Conservation (phyloP, 2,113 vertebrate genomes). For the Rhynchopsitta pachyrhyncha region DNA sequence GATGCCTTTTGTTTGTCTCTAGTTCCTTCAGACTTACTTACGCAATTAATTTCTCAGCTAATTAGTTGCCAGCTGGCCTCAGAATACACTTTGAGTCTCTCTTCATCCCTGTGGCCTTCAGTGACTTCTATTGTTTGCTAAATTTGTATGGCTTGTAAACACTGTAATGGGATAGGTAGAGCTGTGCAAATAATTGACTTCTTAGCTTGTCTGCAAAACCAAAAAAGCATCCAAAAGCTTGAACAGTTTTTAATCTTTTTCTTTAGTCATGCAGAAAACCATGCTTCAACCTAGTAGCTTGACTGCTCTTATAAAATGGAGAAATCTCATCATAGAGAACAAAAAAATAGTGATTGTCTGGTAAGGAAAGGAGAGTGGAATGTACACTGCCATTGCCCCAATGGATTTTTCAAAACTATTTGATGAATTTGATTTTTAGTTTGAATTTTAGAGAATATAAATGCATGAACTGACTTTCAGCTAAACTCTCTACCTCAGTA, state of each 20-base stretch:
- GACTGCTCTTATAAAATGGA: neutral
- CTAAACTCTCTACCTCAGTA: neutral
- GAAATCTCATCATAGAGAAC: neutral
- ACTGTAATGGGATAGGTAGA: neutral
- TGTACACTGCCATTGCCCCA: too few species aligned
- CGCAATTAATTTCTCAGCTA: neutral
- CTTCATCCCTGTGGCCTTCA: neutral
- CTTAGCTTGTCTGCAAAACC: neutral
- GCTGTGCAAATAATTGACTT: neutral
- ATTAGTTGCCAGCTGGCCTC: neutral
- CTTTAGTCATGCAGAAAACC: neutral
- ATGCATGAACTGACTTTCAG: neutral
- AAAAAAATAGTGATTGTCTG: neutral
- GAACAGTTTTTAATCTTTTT: neutral
- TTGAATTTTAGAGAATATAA: neutral
- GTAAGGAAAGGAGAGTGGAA: neutral
- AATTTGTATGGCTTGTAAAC: neutral
- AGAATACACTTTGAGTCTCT: neutral
- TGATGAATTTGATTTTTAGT: fast-evolving
- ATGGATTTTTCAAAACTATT: neutral
- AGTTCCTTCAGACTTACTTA: neutral
- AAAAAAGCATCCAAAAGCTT: neutral
- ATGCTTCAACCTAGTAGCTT: neutral
- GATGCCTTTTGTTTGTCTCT: neutral
- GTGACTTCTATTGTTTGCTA: neutral